Evolutionary conservation across 2,113 vertebrate species (phyloP).

Genomic region (Chaetodon auriga): DNA sequence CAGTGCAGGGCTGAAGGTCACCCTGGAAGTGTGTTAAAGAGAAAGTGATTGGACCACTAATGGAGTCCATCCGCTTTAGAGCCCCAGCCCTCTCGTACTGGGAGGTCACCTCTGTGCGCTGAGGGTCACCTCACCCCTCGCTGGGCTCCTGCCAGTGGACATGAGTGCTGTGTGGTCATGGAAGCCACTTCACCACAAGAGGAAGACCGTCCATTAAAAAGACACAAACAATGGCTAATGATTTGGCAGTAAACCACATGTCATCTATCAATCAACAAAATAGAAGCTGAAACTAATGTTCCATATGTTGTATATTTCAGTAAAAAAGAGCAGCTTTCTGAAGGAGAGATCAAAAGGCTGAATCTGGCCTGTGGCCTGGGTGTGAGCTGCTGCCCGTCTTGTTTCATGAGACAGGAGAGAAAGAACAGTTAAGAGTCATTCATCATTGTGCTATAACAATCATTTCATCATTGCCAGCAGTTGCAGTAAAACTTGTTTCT

Average conservation of each 20-base stretch:
- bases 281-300: not conserved
- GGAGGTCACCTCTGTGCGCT: conserved; percentile 45
- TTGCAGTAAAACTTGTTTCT: conserved; percentile 46
- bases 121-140: conserved; percentile 31
- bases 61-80: conserved; percentile 62
- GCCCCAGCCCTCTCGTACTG: conserved; percentile 17
- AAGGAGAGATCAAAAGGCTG: conserved; percentile 37
- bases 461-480: conserved; percentile 33
- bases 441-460: conserved; percentile 53
- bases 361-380: conserved; percentile 6
- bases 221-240: conserved; percentile 46
- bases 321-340: not conserved
- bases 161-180: conserved; percentile 31
- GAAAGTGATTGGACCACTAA: conserved; percentile 69
- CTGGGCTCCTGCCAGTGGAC: conserved; percentile 33
- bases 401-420: not conserved
- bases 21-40: conserved; percentile 60
- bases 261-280: conserved; percentile 19
- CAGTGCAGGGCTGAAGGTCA: conserved; percentile 51
- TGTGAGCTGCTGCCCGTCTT: conserved; percentile 14
- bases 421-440: conserved; percentile 31
- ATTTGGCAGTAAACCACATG: conserved; percentile 41
- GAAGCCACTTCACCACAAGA: conserved; percentile 38
- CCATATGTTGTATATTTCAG: conserved; percentile 18
- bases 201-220: conserved; percentile 48